Conservation (phyloP, 2,797 vertebrate genomes). For the Mus caroli region DNA sequence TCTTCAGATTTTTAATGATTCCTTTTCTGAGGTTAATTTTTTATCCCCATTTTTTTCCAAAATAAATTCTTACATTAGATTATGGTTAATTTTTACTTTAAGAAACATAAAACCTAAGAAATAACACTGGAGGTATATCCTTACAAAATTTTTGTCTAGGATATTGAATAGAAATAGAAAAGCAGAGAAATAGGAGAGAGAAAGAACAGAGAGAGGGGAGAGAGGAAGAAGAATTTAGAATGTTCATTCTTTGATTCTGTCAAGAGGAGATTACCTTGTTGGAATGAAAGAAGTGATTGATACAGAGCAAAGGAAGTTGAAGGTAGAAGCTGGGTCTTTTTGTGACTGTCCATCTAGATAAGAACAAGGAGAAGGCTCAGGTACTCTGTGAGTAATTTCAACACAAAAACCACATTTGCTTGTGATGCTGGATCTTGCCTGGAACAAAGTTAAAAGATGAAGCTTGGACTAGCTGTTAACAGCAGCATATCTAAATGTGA, state of each 20-base stretch:
- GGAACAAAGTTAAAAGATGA: neutral
- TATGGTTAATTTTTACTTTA: constrained; percentile 5
- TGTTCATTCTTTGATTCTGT: neutral
- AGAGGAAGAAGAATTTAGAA: too few relatives aligned
- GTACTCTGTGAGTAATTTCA: neutral
- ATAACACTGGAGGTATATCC: neutral
- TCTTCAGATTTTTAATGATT: neutral
- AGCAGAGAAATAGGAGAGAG: neutral
- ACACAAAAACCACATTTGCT: neutral
- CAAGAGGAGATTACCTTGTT: neutral
- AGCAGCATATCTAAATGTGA: constrained; percentile 1
- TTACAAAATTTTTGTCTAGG: neutral
- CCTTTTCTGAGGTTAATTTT: neutral
- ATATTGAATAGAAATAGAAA: constrained; percentile 22
- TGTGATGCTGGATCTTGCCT: neutral
- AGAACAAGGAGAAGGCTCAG: neutral
- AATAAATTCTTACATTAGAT: neutral
- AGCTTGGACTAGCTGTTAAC: neutral
- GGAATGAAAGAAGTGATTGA: neutral
- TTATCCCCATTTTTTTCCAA: constrained; percentile 52
- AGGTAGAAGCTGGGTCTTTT: neutral
- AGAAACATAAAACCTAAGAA: neutral
- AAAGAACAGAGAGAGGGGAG: neutral
- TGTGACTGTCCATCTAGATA: neutral
- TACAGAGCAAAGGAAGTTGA: neutral